phyloP scores from a whole-genome alignment of 1,140 invertebrate species.

The Frieseomelitta varia region DNA sequence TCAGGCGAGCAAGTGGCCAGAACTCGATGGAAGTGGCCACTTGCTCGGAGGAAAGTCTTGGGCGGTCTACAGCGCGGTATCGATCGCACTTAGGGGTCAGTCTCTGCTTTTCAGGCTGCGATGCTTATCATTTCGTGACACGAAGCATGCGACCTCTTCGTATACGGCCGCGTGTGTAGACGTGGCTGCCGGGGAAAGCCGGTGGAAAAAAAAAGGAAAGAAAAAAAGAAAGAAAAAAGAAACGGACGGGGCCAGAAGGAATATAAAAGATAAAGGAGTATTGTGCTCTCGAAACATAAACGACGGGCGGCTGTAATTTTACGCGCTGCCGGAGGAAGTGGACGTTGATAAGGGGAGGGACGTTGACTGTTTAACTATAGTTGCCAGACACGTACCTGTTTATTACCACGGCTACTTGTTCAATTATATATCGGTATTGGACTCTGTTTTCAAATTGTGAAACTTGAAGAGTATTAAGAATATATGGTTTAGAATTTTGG shows the following conservation, averaged over 20 bases:
- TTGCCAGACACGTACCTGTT: background rate
- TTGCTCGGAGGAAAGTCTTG: constrained; percentile 52
- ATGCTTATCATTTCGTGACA: constrained; percentile 70
- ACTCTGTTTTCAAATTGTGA: background rate
- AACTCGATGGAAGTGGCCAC: constrained; percentile 33
- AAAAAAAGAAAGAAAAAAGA: background rate
- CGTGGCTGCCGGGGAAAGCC: background rate
- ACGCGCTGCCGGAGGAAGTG: background rate
- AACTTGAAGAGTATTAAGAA: background rate
- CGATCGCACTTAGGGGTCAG: constrained; percentile 66
- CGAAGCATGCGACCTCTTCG: constrained; percentile 61
- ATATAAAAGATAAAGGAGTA: constrained; percentile 20
- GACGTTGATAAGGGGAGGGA: background rate
- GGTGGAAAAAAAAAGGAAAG: background rate
- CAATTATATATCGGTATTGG: background rate
- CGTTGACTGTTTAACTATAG: constrained; percentile 1
- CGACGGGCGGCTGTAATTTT: constrained; percentile 1
- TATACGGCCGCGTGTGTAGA: background rate
- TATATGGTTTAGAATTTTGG: too few species aligned
- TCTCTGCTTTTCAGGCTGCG: constrained; percentile 67
- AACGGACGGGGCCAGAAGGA: background rate
- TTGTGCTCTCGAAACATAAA: background rate
- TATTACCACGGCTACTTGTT: too few species aligned
- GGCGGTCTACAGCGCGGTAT: constrained; percentile 60
- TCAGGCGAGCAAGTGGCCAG: constrained; percentile 42